Percentiles rank a stretch among this genome's conserved stretches.
Conservation (phyloP, 2,888 invertebrate species). For the Drosophila formosana region DNA sequence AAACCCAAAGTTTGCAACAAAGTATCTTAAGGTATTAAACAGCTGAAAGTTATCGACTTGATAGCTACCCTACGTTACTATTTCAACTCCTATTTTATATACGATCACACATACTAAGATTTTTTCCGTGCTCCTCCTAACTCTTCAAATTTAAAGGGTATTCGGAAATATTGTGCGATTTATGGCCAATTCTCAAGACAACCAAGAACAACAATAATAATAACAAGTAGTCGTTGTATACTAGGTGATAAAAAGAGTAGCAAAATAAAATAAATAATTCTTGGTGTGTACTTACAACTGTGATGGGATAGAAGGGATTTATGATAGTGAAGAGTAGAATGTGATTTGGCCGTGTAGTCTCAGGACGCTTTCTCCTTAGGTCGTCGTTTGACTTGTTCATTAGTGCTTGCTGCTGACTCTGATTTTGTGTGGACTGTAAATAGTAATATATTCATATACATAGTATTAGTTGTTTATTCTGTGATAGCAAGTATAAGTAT, state of each 20-base stretch:
- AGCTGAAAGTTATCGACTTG: not conserved
- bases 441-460: slow-evolving; percentile 56
- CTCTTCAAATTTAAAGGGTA: slow-evolving; percentile 21
- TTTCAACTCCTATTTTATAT: too few species aligned
- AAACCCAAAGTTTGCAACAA: slow-evolving; percentile 40
- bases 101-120: too few species aligned
- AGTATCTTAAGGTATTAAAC: slow-evolving; percentile 38
- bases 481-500: slow-evolving; percentile 4
- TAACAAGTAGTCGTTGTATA: slow-evolving; percentile 19
- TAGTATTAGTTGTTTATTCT: slow-evolving; percentile 27
- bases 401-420: slow-evolving; percentile 83
- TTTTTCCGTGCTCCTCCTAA: not conserved
- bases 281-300: slow-evolving; percentile 93
- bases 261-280: slow-evolving; percentile 22
- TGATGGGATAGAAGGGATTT: slow-evolving; percentile 99
- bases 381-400: slow-evolving; percentile 87
- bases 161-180: slow-evolving; percentile 27
- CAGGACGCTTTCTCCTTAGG: slow-evolving; percentile 91
- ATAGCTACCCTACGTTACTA: slow-evolving; percentile 2
- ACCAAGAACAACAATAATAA: slow-evolving; percentile 25
- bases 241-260: slow-evolving; percentile 2
- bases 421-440: slow-evolving; percentile 83
- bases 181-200: slow-evolving; percentile 20
- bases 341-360: slow-evolving; percentile 96
- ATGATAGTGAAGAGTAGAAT: slow-evolving; percentile 98